Conservation (phyloP, 1,140 invertebrate genomes). For the Bombus fervidus region DNA sequence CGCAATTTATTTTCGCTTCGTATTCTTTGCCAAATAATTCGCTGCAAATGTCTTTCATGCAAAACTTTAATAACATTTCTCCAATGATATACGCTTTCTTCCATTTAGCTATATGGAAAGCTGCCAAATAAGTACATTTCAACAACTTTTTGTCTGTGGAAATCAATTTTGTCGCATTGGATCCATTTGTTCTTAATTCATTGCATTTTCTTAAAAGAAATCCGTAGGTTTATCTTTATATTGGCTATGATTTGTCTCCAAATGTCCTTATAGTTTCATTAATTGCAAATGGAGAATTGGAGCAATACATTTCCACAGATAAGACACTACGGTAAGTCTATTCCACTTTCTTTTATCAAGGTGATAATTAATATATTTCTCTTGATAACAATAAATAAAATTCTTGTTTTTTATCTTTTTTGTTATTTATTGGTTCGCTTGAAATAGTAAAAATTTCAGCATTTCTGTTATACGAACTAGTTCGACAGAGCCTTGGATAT, state of each 20-base stretch:
- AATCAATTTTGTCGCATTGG: background rate
- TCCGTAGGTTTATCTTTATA: background rate
- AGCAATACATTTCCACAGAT: background rate
- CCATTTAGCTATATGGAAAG: background rate
- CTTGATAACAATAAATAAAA: background rate
- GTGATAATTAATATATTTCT: background rate
- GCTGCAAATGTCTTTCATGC: background rate
- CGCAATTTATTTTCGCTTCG: background rate
- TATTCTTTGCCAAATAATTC: background rate
- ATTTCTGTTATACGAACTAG: background rate
- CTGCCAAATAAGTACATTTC: background rate
- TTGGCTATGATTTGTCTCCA: background rate
- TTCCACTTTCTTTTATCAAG: background rate
- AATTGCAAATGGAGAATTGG: background rate
- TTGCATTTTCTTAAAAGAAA: background rate
- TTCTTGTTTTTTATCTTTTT: background rate
- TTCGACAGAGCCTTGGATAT: too few relatives aligned
- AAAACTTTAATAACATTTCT: background rate
- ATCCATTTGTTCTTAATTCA: background rate
- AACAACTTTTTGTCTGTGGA: background rate
- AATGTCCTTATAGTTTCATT: background rate
- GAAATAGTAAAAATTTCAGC: background rate
- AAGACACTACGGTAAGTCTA: background rate
- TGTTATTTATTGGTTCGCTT: background rate
- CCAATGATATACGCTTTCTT: background rate